These are phyloP conservation scores for Drosophila emarginata DNA, from an alignment of 2,888 invertebrate genomes.

Conservation along the genomic window DNA sequence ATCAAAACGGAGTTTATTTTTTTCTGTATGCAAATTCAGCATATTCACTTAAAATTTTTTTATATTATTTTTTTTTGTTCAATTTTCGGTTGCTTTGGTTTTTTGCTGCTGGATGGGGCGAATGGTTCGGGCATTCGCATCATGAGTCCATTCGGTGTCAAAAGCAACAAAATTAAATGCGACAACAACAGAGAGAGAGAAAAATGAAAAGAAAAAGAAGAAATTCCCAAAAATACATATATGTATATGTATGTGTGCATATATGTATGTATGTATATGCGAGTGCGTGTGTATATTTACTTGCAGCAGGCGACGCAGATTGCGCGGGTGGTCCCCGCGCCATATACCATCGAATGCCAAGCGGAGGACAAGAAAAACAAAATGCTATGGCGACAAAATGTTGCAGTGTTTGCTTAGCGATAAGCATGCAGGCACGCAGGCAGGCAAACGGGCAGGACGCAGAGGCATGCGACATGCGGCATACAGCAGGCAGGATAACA, in stretches of 20 bases:
- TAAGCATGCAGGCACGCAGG: constrained; percentile 54
- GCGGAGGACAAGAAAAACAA: constrained; percentile 63
- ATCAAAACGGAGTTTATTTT: constrained; percentile 13
- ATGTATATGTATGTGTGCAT: background rate
- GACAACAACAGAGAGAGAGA: constrained; percentile 45
- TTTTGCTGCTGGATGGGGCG: constrained; percentile 54
- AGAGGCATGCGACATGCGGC: constrained; percentile 17
- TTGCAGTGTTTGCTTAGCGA: constrained; percentile 71
- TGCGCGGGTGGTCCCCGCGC: constrained; percentile 67
- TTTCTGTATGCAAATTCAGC: constrained; percentile 55
- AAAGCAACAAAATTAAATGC: constrained; percentile 75
- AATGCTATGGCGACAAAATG: constrained; percentile 67
- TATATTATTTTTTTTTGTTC: constrained; percentile 3
- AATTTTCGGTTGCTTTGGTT: constrained; percentile 11
- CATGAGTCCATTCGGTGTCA: constrained; percentile 73
- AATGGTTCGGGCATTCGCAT: constrained; percentile 36
- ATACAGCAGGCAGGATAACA: constrained; percentile 46
- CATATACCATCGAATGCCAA: constrained; percentile 14
- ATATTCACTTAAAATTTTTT: constrained; percentile 32
- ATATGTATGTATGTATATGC: background rate
- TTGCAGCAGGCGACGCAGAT: constrained; percentile 46
- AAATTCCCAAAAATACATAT: constrained; percentile 27
- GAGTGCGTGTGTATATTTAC: constrained; percentile 25
- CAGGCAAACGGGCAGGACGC: background rate
- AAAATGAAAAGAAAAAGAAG: constrained; percentile 19